phyloP scores from a whole-genome alignment of 92 coral and sea anemone genomes.

The Epizoanthus illoricatus region DNA sequence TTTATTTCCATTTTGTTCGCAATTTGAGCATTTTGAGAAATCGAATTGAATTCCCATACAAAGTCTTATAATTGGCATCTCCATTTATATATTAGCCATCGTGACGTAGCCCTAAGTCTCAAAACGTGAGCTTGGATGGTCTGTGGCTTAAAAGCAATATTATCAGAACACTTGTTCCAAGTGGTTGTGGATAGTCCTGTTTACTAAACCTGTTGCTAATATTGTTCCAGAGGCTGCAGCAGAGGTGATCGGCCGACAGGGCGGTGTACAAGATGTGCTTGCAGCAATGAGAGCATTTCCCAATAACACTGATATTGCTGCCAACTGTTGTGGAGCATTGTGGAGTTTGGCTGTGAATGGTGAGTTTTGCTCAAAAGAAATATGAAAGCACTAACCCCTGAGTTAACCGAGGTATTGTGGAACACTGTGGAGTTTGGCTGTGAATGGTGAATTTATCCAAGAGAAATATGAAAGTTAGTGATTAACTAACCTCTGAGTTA shows the following conservation, averaged over 20 bases:
- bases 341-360: conserved; percentile 99
- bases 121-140: not conserved
- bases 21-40: too few relatives aligned
- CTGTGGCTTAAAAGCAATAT: not conserved
- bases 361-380: not conserved
- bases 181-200: not conserved
- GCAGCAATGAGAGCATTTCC: conserved; percentile 93
- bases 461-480: too few relatives aligned
- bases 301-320: conserved; percentile 76
- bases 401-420: conserved; percentile 60
- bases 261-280: conserved; percentile 94
- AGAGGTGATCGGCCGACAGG: conserved; percentile 89
- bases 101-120: not conserved
- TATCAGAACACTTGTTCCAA: not conserved
- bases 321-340: conserved; percentile 92
- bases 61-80: too few relatives aligned
- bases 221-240: conserved; percentile 79
- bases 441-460: conserved; percentile 56
- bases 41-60: too few relatives aligned
- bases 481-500: too few relatives aligned
- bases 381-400: too few relatives aligned
- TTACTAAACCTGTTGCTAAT: not conserved
- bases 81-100: too few relatives aligned
- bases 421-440: conserved; percentile 96
- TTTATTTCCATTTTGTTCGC: too few relatives aligned